Evolutionary conservation across 2,113 vertebrate genomes (phyloP).

Genomic region (Platichthys stellatus): DNA sequence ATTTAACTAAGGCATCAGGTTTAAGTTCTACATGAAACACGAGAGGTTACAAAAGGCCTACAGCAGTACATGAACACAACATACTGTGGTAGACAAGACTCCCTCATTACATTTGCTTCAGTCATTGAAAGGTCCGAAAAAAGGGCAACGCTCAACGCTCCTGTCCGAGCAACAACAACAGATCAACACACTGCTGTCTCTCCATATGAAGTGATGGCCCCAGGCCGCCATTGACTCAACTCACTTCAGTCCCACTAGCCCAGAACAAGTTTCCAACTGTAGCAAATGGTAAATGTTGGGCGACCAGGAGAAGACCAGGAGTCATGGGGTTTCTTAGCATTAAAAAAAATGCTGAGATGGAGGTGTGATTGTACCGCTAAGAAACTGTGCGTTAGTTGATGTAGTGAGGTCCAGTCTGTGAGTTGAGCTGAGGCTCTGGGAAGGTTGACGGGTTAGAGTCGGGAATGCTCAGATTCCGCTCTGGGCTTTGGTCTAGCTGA

Average conservation of each 20-base stretch:
- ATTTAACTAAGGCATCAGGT: slow-evolving; percentile 66
- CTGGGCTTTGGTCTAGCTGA: slow-evolving; percentile 70
- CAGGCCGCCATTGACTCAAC: not conserved
- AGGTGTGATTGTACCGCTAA: not conserved
- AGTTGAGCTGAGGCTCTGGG: slow-evolving; percentile 81
- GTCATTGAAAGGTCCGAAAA: slow-evolving; percentile 31
- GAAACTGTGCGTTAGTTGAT: slow-evolving; percentile 73
- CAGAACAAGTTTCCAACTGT: slow-evolving; percentile 3
- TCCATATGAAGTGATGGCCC: slow-evolving; percentile 15
- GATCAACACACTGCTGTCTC: slow-evolving; percentile 12
- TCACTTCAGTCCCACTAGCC: slow-evolving; percentile 22
- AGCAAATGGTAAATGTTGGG: not conserved
- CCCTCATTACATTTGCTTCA: slow-evolving; percentile 20
- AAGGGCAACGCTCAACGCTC: slow-evolving; percentile 11
- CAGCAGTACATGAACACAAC: slow-evolving; percentile 46
- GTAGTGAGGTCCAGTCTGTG: slow-evolving; percentile 83
- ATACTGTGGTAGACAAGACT: slow-evolving; percentile 32
- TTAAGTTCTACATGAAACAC: slow-evolving; percentile 55
- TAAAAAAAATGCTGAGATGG: slow-evolving; percentile 13
- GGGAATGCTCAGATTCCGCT: slow-evolving; percentile 68
- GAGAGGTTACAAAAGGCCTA: slow-evolving; percentile 45
- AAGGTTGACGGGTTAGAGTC: slow-evolving; percentile 47
- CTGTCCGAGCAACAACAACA: not conserved
- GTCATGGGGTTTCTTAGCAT: slow-evolving; percentile 14
- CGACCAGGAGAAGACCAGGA: slow-evolving; percentile 3